Conservation (phyloP, 2,113 vertebrate genomes). For the Megaleporinus macrocephalus region DNA sequence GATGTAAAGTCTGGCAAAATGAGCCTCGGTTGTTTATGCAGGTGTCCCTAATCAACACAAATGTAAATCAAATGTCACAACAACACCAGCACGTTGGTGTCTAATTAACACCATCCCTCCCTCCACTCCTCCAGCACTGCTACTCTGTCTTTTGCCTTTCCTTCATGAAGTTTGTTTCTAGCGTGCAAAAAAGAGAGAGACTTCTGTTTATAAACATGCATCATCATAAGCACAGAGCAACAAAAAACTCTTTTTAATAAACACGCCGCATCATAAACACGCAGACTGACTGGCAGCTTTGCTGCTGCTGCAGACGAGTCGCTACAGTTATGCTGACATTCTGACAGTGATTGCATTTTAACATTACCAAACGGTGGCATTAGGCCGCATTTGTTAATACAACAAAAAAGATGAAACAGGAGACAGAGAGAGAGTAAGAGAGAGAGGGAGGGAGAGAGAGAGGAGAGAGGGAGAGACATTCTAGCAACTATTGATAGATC, state of each 20-base stretch:
- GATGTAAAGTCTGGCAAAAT: background rate
- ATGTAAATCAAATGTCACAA: slow-evolving; percentile 31
- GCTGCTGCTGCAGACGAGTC: background rate
- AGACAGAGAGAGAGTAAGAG: background rate
- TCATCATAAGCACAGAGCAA: background rate
- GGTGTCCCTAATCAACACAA: slow-evolving; percentile 24
- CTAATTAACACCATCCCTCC: slow-evolving; percentile 25
- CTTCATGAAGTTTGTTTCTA: background rate
- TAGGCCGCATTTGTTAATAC: background rate
- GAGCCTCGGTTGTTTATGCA: slow-evolving; percentile 13
- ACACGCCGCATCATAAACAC: background rate
- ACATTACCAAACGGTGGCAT: background rate
- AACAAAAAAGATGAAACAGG: background rate
- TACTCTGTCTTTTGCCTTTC: background rate
- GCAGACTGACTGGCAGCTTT: slow-evolving; percentile 4
- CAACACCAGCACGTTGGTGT: background rate
- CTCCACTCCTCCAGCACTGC: background rate
- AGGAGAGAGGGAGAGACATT: background rate
- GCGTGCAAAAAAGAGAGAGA: background rate
- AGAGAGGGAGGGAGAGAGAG: background rate
- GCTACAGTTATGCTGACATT: background rate
- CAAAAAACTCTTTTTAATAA: background rate
- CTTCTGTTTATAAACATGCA: slow-evolving; percentile 20
- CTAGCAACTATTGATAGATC: background rate
- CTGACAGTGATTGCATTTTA: slow-evolving; percentile 9